phyloP scores from a whole-genome alignment of 2,797 vertebrate species.

The Eulemur coronatus region DNA sequence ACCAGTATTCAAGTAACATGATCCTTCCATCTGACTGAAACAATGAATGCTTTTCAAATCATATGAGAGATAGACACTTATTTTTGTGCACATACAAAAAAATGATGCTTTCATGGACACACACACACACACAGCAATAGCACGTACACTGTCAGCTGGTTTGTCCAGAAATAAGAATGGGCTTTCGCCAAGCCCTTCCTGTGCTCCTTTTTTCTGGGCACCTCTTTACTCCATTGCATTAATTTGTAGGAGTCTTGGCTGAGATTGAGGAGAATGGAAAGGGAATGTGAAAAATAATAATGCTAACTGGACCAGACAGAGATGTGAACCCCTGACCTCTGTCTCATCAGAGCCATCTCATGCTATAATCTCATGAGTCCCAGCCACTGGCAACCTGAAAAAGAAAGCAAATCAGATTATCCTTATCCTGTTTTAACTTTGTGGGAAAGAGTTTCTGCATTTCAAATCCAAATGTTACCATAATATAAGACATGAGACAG shows the following conservation, averaged over 20 bases:
- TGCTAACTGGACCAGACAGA: slow-evolving; percentile 23
- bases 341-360: background rate
- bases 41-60: slow-evolving; percentile 52
- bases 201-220: background rate
- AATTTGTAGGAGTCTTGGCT: background rate
- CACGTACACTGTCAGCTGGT: background rate
- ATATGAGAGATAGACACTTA: background rate
- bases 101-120: background rate
- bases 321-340: slow-evolving; percentile 27
- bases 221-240: background rate
- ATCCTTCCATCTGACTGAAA: slow-evolving; percentile 55
- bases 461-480: background rate
- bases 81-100: background rate
- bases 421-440: background rate
- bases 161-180: background rate
- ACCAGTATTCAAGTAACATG: slow-evolving; percentile 57
- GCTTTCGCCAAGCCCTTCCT: background rate
- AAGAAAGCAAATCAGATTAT: slow-evolving; percentile 38
- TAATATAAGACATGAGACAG: background rate
- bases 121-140: background rate
- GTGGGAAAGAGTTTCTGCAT: background rate
- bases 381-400: background rate
- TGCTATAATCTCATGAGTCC: background rate
- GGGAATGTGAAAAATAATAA: background rate
- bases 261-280: background rate